Evolutionary conservation across 2,888 invertebrate species (phyloP).

Genomic region (Liposcelis brunnea): DNA sequence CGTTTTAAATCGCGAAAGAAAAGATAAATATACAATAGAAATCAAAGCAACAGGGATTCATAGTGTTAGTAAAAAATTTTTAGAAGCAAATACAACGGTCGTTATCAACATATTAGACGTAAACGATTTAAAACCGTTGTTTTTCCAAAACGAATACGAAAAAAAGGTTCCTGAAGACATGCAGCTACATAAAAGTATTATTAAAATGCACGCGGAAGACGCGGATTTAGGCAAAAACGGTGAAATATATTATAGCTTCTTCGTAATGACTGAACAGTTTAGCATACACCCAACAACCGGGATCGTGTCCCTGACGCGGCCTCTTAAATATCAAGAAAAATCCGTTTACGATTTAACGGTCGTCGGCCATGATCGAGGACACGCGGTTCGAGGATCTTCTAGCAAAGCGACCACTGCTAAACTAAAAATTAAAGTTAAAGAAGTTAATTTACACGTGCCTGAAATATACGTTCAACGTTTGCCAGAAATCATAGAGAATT

Average conservation of each 20-base stretch:
- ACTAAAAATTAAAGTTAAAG: slow-evolving; percentile 55
- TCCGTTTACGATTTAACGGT: slow-evolving; percentile 57
- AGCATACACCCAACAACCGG: slow-evolving; percentile 88
- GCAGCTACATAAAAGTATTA: slow-evolving; percentile 62
- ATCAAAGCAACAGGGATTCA: slow-evolving; percentile 43
- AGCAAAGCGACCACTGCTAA: slow-evolving; percentile 52
- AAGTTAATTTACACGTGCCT: slow-evolving; percentile 74
- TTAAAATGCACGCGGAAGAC: slow-evolving; percentile 75
- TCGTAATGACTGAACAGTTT: slow-evolving; percentile 63
- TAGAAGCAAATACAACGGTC: slow-evolving; percentile 55
- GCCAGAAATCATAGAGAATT: slow-evolving; percentile 63
- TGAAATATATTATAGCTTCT: slow-evolving; percentile 90
- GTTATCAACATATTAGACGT: slow-evolving; percentile 60
- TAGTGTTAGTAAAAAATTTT: slow-evolving; percentile 34
- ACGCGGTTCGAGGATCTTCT: slow-evolving; percentile 35
- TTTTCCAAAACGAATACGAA: slow-evolving; percentile 77
- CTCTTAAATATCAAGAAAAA: slow-evolving; percentile 51
- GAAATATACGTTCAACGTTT: slow-evolving; percentile 64
- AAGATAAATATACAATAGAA: slow-evolving; percentile 62
- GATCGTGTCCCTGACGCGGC: slow-evolving; percentile 63
- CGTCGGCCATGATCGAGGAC: slow-evolving; percentile 73
- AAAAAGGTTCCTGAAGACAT: slow-evolving; percentile 77
- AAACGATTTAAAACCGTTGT: slow-evolving; percentile 85
- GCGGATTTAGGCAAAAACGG: slow-evolving; percentile 92
- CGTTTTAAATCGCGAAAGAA: slow-evolving; percentile 83